These are phyloP conservation scores for Aphelenchoides fujianensis DNA, from an alignment of 1,140 invertebrate species.

Conservation along the genomic window DNA sequence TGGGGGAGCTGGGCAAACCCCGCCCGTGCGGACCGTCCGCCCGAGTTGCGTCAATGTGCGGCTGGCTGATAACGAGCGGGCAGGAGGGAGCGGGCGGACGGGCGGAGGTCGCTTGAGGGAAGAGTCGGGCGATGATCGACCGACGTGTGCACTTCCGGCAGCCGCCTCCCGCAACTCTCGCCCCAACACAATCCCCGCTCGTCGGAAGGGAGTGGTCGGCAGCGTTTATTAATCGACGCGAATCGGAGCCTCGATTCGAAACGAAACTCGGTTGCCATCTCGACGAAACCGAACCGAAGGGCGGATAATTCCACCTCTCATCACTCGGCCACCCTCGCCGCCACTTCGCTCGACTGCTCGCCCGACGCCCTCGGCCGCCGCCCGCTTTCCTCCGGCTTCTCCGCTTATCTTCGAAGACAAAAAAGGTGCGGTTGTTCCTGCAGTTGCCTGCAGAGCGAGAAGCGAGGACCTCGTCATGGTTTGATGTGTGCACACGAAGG, in stretches of 20 bases:
- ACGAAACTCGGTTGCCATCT: not conserved
- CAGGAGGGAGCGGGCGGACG: too few relatives aligned
- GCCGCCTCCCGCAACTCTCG: too few relatives aligned
- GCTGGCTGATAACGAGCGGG: slow-evolving; percentile 1
- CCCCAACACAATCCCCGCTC: not conserved
- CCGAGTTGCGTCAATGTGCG: not conserved
- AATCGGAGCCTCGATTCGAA: not conserved
- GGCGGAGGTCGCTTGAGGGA: too few relatives aligned
- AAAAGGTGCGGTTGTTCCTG: not conserved
- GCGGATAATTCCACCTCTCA: too few relatives aligned
- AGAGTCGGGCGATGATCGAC: not conserved
- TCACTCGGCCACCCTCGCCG: not conserved
- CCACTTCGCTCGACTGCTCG: not conserved
- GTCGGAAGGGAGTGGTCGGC: not conserved
- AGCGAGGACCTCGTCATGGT: too few relatives aligned
- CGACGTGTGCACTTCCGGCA: not conserved
- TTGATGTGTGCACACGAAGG: too few relatives aligned
- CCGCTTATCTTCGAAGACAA: slow-evolving; percentile 2
- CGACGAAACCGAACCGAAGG: too few relatives aligned
- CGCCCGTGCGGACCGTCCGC: too few relatives aligned
- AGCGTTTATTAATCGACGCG: not conserved
- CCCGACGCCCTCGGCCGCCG: not conserved
- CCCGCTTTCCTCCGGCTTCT: not conserved
- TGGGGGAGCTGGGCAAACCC: too few relatives aligned
- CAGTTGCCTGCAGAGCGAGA: too few relatives aligned